phyloP scores from a whole-genome alignment of 2,888 invertebrate genomes.

The Laspeyria flexula region DNA sequence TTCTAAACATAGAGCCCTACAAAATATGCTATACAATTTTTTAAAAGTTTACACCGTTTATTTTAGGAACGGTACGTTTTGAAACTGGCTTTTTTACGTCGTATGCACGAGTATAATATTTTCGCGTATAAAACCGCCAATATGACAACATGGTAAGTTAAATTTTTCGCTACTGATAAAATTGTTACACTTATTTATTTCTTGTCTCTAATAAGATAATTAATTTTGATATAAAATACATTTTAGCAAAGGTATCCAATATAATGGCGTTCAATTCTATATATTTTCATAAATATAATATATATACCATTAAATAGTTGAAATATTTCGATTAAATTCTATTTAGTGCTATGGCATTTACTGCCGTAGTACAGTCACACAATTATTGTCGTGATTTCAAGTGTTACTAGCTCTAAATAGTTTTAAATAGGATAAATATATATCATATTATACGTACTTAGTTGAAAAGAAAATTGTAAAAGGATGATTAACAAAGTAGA shows the following conservation, averaged over 20 bases:
- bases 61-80: too few relatives aligned
- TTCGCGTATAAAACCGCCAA: not conserved
- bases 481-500: too few relatives aligned
- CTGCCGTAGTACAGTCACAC: slow-evolving; percentile 43
- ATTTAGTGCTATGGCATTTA: slow-evolving; percentile 36
- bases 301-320: slow-evolving; percentile 1
- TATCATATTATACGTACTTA: not conserved
- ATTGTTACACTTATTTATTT: not conserved
- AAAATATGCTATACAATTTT: too few relatives aligned
- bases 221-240: not conserved
- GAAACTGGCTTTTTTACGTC: too few relatives aligned
- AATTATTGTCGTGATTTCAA: slow-evolving; percentile 42
- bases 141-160: not conserved
- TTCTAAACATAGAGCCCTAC: too few relatives aligned
- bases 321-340: slow-evolving; percentile 1
- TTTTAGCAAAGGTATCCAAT: not conserved
- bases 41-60: too few relatives aligned
- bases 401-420: slow-evolving; percentile 25
- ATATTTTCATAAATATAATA: slow-evolving; percentile 17
- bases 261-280: not conserved
- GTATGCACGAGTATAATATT: too few relatives aligned
- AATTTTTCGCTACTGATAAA: not conserved
- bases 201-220: not conserved
- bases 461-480: too few relatives aligned
- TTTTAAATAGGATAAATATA: slow-evolving; percentile 14